Evolutionary conservation across 2,797 vertebrate genomes (phyloP).

Genomic region (Microctenopoma steveboyesi): DNA sequence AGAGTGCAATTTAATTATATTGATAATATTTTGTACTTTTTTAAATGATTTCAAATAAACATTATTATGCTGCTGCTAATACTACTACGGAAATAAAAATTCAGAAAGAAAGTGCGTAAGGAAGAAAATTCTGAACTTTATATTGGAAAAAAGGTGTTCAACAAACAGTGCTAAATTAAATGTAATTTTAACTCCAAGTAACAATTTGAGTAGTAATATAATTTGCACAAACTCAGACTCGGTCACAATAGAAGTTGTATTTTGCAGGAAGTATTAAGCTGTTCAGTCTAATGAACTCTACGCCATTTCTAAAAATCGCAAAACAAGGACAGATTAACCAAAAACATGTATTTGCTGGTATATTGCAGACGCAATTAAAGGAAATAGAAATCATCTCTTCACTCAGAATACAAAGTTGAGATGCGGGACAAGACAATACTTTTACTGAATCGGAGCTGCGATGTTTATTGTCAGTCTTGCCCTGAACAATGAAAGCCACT

Average conservation of each 20-base stretch:
- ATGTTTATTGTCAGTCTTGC: no score
- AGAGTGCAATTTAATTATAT: neutral
- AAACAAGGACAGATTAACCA: no score
- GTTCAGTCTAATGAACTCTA: no score
- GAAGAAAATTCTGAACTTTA: neutral
- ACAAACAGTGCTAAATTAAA: neutral
- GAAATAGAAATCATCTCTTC: neutral
- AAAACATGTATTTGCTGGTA: neutral
- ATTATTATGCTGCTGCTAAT: no score
- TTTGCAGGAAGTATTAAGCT: neutral
- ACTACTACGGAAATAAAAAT: no score
- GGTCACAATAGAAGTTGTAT: neutral
- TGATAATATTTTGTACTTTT: no score
- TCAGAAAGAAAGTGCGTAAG: no score
- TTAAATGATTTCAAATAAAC: neutral
- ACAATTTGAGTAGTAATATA: neutral
- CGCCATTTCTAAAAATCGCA: no score
- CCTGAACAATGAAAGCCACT: neutral
- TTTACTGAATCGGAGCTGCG: no score
- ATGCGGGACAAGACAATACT: no score
- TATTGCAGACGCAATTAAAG: neutral
- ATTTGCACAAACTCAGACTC: neutral
- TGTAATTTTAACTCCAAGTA: neutral
- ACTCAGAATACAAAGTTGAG: neutral
- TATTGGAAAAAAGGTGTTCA: neutral